Base-by-base conservation (phyloP, 2,888 invertebrate genomes). In the Phortica magna region DNA sequence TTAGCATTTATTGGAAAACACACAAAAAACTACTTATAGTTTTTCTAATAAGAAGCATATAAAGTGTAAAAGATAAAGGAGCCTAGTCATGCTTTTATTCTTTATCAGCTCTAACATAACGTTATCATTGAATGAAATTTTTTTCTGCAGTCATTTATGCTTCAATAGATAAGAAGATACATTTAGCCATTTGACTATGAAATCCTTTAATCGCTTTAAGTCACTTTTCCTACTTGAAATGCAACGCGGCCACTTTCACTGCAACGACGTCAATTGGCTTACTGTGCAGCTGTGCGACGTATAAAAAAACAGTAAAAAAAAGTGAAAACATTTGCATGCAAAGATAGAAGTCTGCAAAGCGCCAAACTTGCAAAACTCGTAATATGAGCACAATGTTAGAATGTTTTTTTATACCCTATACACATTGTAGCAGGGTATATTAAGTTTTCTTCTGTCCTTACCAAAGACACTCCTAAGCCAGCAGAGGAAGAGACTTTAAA, bases 201-300 rank as follows among this genome's bases (percentile, higher is more conserved):
- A 64, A 64, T 64, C 17, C 67, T 67, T 67, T 67, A 67, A 67
- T 42, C 42, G 39, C 42, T 67, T 67, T 42, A 42, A 67, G 67
- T 19, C 41, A 42, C 67, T 67, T 67, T 42, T 39, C 10, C 67
- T 17, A 43, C 42, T 65, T 65, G 22, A 39, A 10, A 65, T 41
- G 12, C 65, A 65, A 39, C 2, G 14, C 6, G 39, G 17, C 12
- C 12, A 65, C 65, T 64, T 64, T 31, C 31, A 12, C 3, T 64
- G 64, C 64, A 64, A 31, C 31, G 5, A 31, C 31, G n/a, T 14
- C 53, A 53, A 10, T 53, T 53, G 10, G 10, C 2, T 10, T 14
- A 14, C 12, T 53, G 53, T 53, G 53, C 53, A 10, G 7, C 10
- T 14, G 53, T 53, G 10, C 12, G 17, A 14, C 10, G 17, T 59